Evolutionary conservation across 2,113 vertebrate genomes (phyloP).

Genomic region (Chaenocephalus aceratus): DNA sequence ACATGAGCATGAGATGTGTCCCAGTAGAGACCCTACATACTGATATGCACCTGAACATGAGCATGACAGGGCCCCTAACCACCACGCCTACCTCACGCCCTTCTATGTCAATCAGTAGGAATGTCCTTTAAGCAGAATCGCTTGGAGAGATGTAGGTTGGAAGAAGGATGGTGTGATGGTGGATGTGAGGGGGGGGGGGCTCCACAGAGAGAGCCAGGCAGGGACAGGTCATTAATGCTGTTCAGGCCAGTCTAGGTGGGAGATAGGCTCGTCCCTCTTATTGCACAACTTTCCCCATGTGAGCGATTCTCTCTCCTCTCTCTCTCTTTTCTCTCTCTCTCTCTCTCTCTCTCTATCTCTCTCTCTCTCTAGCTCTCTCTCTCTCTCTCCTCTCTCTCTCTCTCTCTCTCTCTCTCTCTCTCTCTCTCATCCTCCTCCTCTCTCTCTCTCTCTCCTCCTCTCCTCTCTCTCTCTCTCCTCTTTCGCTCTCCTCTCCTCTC

Average conservation of each 20-base stretch:
- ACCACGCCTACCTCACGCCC: no score
- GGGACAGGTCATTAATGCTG: constrained; percentile 73
- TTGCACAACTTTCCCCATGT: constrained; percentile 55
- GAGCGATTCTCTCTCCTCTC: not conserved
- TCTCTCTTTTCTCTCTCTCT: not conserved
- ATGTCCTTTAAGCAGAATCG: constrained; percentile 32
- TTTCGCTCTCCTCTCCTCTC: no score
- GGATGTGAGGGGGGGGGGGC: not conserved
- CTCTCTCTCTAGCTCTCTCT: no score
- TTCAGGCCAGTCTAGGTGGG: constrained; percentile 65
- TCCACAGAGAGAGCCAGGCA: constrained; percentile 37
- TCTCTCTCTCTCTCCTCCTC: no score
- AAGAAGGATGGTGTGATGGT: constrained; percentile 37
- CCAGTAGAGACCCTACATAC: no score
- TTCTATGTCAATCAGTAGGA: no score
- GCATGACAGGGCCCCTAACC: no score
- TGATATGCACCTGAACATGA: no score
- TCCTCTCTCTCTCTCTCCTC: no score
- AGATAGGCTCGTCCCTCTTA: constrained; percentile 68
- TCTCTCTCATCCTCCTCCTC: no score
- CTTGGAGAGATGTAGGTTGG: constrained; percentile 39
- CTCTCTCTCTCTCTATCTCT: no score
- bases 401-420: not conserved
- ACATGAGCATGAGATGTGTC: no score
- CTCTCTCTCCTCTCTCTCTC: not conserved